Conservation (phyloP, 2,113 vertebrate species). For the Anhinga anhinga region DNA sequence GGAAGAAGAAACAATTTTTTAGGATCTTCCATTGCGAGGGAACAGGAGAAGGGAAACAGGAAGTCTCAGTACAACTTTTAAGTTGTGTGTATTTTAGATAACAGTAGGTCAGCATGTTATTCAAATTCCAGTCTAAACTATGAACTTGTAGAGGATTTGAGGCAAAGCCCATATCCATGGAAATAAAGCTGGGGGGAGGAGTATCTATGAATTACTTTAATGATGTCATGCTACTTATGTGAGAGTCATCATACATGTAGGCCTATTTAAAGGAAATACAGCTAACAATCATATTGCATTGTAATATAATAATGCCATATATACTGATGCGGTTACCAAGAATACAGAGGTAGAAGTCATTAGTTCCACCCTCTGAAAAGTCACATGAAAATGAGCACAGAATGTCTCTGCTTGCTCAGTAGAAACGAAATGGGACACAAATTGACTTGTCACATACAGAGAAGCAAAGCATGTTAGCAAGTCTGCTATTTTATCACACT, state of each 20-base stretch:
- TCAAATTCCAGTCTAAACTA: not conserved
- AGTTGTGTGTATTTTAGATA: not conserved
- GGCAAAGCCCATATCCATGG: not conserved
- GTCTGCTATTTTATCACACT: not conserved
- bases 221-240: fast-evolving
- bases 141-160: not conserved
- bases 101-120: not conserved
- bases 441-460: not conserved
- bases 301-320: not conserved
- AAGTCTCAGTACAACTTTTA: not conserved
- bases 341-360: not conserved
- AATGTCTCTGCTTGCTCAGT: not conserved
- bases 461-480: not conserved
- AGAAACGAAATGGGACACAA: not conserved
- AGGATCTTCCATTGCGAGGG: not conserved
- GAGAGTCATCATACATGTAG: not conserved
- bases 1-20: not conserved
- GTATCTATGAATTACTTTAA: not conserved
- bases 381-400: not conserved
- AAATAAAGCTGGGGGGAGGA: not conserved
- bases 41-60: not conserved
- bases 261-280: not conserved
- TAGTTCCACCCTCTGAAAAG: not conserved
- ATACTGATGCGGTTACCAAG: not conserved
- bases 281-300: not conserved